These are phyloP conservation scores for Spheniscus humboldti DNA, from an alignment of 2,797 vertebrate genomes.

Conservation along the genomic window DNA sequence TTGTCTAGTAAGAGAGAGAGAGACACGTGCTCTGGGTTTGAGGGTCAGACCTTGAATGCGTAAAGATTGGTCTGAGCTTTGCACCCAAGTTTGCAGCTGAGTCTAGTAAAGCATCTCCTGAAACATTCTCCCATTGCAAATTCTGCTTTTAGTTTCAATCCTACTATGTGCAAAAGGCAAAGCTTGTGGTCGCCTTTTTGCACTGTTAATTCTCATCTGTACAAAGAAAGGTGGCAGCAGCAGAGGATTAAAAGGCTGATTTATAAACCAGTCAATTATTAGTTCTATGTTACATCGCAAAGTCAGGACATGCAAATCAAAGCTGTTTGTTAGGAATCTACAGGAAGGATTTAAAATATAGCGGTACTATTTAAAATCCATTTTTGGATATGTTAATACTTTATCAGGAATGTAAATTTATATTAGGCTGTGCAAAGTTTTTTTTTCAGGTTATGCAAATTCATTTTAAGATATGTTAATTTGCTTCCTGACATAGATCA, in stretches of 20 bases:
- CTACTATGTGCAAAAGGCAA: not conserved
- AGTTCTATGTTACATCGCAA: slow-evolving; percentile 5
- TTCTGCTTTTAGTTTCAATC: not conserved
- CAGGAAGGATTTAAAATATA: slow-evolving; percentile 20
- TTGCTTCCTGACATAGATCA: not conserved
- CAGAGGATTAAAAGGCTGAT: not conserved
- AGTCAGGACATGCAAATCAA: slow-evolving; percentile 67
- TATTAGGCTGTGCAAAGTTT: not conserved
- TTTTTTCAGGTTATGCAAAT: slow-evolving; percentile 43
- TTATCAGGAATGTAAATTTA: slow-evolving; percentile 54
- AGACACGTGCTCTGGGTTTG: not conserved
- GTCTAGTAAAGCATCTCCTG: not conserved
- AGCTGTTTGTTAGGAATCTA: slow-evolving; percentile 29
- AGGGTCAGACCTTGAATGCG: not conserved
- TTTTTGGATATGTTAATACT: slow-evolving; percentile 53
- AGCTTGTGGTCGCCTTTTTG: not conserved
- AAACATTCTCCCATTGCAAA: not conserved
- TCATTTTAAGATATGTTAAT: slow-evolving; percentile 26
- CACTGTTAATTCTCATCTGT: not conserved
- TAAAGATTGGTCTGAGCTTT: not conserved
- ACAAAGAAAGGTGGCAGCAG: not conserved
- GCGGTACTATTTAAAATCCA: slow-evolving; percentile 9
- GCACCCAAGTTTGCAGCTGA: not conserved
- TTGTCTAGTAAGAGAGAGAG: not conserved
- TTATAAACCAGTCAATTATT: not conserved